Evolutionary conservation across 2,113 vertebrate genomes (phyloP).

Genomic region (Lamprotornis superbus): DNA sequence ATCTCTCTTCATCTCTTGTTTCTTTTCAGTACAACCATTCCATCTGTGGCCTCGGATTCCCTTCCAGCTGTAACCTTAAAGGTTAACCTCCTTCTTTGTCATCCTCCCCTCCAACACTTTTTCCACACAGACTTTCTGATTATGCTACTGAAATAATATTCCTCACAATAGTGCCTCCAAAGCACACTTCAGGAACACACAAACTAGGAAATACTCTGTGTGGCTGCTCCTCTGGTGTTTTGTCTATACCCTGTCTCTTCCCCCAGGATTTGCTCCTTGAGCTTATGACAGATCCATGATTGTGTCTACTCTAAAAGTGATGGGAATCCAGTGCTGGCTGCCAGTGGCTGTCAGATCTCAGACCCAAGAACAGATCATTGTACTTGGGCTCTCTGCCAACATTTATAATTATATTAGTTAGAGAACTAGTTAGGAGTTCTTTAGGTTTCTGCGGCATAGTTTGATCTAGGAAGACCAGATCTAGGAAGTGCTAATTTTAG

Average conservation of each 20-base stretch:
- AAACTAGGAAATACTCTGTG: not conserved
- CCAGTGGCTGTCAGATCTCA: not conserved
- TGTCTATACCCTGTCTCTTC: not conserved
- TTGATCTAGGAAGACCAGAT: not conserved
- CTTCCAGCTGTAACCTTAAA: not conserved
- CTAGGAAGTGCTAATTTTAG: not conserved
- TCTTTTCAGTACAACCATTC: not conserved
- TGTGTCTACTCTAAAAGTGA: not conserved
- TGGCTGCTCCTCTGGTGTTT: not conserved
- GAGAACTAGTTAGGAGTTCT: not conserved
- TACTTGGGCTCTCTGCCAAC: not conserved
- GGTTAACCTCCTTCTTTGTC: not conserved
- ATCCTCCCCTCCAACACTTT: not conserved
- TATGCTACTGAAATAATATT: not conserved
- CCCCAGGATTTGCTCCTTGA: not conserved
- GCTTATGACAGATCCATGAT: rapidly evolving
- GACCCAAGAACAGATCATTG: not conserved
- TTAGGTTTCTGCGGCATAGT: not conserved
- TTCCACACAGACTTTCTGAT: not conserved
- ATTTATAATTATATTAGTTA: not conserved
- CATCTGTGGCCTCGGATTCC: not conserved
- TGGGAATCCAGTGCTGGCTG: not conserved
- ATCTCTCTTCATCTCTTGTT: not conserved
- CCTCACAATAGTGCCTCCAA: not conserved
- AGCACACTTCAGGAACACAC: not conserved